Evolutionary conservation across 2,797 vertebrate genomes (phyloP).

Genomic region (Melanogrammus aeglefinus): DNA sequence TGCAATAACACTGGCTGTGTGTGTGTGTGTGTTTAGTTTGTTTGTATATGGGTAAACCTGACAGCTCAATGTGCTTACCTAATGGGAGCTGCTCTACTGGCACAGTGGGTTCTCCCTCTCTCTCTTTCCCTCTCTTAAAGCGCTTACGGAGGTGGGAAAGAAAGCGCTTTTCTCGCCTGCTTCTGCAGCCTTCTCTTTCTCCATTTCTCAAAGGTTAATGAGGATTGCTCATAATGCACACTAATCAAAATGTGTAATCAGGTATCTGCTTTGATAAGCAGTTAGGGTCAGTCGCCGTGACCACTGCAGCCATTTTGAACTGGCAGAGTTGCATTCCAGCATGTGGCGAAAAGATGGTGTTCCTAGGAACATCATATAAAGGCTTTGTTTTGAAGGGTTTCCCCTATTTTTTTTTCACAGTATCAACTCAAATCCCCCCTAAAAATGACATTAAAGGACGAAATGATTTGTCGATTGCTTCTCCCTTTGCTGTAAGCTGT

Average conservation of each 20-base stretch:
- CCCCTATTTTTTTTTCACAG: neutral
- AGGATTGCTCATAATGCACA: slow-evolving; percentile 61
- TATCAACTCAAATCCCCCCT: neutral
- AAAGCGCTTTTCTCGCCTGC: slow-evolving; percentile 56
- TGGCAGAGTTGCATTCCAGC: slow-evolving; percentile 10
- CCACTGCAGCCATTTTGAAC: slow-evolving; percentile 50
- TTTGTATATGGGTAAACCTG: slow-evolving; percentile 70
- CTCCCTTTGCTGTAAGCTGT: slow-evolving; percentile 3
- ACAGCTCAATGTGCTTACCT: slow-evolving; percentile 75
- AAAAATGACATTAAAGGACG: slow-evolving; percentile 5
- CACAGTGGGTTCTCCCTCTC: slow-evolving; percentile 49
- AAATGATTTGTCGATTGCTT: slow-evolving; percentile 9
- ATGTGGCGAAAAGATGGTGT: slow-evolving; percentile 29
- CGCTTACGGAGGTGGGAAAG: slow-evolving; percentile 37
- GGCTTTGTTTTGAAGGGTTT: neutral
- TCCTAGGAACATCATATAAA: slow-evolving; percentile 4
- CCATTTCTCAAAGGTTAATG: slow-evolving; percentile 72
- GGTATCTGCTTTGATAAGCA: slow-evolving; percentile 58
- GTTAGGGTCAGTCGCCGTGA: slow-evolving; percentile 51
- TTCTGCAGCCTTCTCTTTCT: slow-evolving; percentile 52
- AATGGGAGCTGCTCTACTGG: slow-evolving; percentile 71
- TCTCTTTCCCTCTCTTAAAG: slow-evolving; percentile 23
- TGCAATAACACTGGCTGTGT: slow-evolving; percentile 50
- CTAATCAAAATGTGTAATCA: slow-evolving; percentile 72
- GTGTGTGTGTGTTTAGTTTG: slow-evolving; percentile 51